phyloP scores from a whole-genome alignment of 2,888 invertebrate species.

The Synanthedon myopaeformis region DNA sequence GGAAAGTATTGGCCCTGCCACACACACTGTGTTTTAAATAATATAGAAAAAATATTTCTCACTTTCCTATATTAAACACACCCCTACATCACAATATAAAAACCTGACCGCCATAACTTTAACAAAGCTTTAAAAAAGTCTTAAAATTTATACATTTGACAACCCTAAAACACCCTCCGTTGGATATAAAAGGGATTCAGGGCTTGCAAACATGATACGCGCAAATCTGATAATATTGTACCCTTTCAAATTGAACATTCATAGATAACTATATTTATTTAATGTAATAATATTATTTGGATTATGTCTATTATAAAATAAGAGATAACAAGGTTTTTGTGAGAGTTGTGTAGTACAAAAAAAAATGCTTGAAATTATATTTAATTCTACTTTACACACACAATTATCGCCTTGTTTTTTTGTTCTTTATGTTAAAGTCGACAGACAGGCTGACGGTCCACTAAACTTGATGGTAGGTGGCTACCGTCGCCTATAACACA shows the following conservation, averaged over 20 bases:
- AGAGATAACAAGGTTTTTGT: too few relatives aligned
- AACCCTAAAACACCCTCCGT: slow-evolving; percentile 16
- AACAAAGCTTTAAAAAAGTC: neutral
- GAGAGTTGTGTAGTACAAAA: too few relatives aligned
- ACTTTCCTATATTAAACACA: neutral
- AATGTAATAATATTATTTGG: slow-evolving; percentile 1
- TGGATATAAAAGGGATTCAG: neutral
- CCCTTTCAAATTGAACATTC: slow-evolving; percentile 11
- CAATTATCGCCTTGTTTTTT: too few relatives aligned
- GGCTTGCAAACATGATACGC: slow-evolving; percentile 17
- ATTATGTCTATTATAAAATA: neutral
- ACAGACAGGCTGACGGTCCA: too few relatives aligned
- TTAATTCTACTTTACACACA: too few relatives aligned
- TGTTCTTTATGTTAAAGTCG: too few relatives aligned
- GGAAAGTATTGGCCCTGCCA: too few relatives aligned
- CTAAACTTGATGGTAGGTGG: too few relatives aligned
- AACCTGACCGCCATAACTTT: neutral
- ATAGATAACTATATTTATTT: slow-evolving; percentile 11
- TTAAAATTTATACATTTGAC: slow-evolving; percentile 2
- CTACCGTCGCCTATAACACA: too few relatives aligned
- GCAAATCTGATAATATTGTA: slow-evolving; percentile 20
- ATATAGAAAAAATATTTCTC: too few relatives aligned
- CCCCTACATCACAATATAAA: neutral
- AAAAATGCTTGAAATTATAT: too few relatives aligned
- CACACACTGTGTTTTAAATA: too few relatives aligned